A percentile compares a stretch with the other conserved stretches of the same genome.
phyloP scores from a whole-genome alignment of 2,888 invertebrate genomes.

The Eupithecia insigniata region DNA sequence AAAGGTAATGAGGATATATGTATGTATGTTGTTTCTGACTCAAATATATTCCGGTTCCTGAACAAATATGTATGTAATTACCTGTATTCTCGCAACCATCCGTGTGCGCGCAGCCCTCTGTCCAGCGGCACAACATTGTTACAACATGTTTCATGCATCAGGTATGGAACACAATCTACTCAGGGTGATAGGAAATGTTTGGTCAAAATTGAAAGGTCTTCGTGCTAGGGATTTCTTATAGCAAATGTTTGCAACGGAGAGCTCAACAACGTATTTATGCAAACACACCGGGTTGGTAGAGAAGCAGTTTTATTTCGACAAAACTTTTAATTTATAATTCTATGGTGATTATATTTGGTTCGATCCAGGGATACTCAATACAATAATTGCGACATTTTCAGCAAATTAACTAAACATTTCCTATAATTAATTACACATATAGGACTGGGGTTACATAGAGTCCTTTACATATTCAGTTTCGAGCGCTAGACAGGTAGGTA shows the following conservation, averaged over 20 bases:
- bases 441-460: slow-evolving; percentile 50
- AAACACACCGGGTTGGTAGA: neutral
- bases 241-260: neutral
- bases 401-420: slow-evolving; percentile 50
- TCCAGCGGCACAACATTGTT: slow-evolving; percentile 87
- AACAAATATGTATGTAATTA: slow-evolving; percentile 77
- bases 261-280: neutral
- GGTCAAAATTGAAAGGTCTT: slow-evolving; percentile 47
- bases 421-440: slow-evolving; percentile 42
- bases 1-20: neutral
- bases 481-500: slow-evolving; percentile 5
- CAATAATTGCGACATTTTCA: neutral
- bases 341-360: neutral
- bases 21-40: too few relatives aligned
- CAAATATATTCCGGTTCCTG: neutral
- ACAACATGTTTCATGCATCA: slow-evolving; percentile 86
- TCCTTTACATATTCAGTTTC: slow-evolving; percentile 4
- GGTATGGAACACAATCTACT: slow-evolving; percentile 65
- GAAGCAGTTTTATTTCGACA: neutral
- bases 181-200: slow-evolving; percentile 55
- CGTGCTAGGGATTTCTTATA: neutral
- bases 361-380: neutral
- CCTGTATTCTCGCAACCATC: slow-evolving; percentile 97
- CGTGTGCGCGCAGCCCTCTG: slow-evolving; percentile 96
- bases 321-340: neutral